phyloP scores from a whole-genome alignment of 2,113 vertebrate genomes.

The Percopsis transmontana region DNA sequence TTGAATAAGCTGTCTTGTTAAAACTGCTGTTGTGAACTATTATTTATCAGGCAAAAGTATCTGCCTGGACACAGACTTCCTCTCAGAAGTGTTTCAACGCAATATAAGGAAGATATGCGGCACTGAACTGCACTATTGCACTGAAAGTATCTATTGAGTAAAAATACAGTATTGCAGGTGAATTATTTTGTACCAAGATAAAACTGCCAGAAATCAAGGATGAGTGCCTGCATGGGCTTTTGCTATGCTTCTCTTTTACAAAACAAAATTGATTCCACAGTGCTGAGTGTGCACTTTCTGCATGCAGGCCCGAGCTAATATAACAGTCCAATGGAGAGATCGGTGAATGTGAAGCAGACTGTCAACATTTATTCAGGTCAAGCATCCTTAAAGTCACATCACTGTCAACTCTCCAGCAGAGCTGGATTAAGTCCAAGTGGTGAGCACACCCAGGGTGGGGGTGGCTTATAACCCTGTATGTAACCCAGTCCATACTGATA shows the following conservation, averaged over 20 bases:
- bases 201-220: neutral
- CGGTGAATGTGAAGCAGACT: conserved; percentile 5
- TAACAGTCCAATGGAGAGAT: conserved; percentile 29
- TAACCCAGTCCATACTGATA: too few relatives aligned
- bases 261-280: conserved; percentile 26
- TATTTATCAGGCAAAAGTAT: neutral
- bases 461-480: too few relatives aligned
- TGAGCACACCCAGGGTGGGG: too few relatives aligned
- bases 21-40: conserved; percentile 2
- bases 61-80: neutral
- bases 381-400: neutral
- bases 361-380: conserved; percentile 1
- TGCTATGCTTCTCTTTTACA: neutral
- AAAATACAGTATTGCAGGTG: neutral
- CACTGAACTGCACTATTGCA: neutral
- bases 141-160: neutral
- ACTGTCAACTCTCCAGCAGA: too few relatives aligned
- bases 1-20: conserved; percentile 31
- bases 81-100: conserved; percentile 6
- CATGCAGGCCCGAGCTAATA: conserved; percentile 6
- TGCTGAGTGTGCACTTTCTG: conserved; percentile 31
- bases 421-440: too few relatives aligned
- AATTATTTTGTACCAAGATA: neutral
- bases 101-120: conserved; percentile 6
- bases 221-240: neutral